These are phyloP conservation scores for Chloropsis hardwickii DNA, from an alignment of 2,113 vertebrate species.

Conservation along the genomic window DNA sequence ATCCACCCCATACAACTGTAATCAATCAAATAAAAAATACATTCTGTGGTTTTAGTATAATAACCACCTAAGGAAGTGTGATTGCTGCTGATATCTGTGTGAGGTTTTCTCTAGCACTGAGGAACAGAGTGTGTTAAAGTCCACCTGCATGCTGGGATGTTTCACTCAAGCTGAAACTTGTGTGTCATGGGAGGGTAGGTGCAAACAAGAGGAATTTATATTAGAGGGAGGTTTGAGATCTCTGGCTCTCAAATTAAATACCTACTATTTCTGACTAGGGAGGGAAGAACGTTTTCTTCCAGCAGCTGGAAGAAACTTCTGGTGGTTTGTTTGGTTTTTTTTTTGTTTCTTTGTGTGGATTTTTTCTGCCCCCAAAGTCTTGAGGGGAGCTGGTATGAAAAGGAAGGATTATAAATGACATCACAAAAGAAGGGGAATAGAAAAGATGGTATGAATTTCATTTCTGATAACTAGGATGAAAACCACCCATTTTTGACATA, in stretches of 20 bases:
- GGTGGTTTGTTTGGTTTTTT: not conserved
- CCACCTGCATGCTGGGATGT: not conserved
- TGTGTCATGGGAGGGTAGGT: not conserved
- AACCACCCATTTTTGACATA: not conserved
- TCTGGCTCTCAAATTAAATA: not conserved
- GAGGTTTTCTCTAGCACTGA: not conserved
- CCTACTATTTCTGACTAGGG: not conserved
- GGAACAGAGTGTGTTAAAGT: not conserved
- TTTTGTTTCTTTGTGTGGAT: not conserved
- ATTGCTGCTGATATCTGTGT: not conserved
- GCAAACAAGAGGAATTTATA: not conserved
- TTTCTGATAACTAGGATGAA: not conserved
- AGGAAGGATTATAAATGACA: not conserved
- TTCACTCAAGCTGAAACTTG: not conserved
- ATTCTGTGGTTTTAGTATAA: not conserved
- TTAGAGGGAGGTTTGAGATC: not conserved
- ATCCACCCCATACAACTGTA: not conserved
- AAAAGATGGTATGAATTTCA: not conserved
- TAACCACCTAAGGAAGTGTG: not conserved
- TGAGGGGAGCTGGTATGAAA: not conserved
- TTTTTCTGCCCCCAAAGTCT: not conserved
- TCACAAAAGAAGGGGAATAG: not conserved
- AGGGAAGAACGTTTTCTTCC: not conserved
- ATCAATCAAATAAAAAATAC: not conserved
- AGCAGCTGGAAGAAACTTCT: not conserved